phyloP scores from a whole-genome alignment of 2,797 vertebrate genomes.

The Poeciliopsis turneri region DNA sequence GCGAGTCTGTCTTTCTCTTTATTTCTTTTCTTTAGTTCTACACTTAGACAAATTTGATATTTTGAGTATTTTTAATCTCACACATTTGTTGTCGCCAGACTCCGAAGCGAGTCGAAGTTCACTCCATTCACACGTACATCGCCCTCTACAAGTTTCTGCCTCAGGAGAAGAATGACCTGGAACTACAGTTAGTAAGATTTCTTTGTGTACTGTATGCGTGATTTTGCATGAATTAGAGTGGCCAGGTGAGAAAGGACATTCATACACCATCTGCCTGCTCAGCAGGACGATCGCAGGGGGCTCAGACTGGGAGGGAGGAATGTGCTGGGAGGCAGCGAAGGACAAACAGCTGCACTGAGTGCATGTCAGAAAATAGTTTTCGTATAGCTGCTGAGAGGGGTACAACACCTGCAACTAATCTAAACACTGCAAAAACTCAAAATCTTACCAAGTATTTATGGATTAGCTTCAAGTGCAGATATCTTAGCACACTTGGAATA shows the following conservation, averaged over 20 bases:
- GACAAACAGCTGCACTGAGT: conserved; percentile 56
- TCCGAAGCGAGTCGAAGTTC: conserved; percentile 79
- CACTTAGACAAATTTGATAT: background rate
- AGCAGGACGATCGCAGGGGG: conserved; percentile 49
- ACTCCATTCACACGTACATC: conserved; percentile 89
- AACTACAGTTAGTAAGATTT: conserved; percentile 85
- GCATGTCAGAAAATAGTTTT: conserved; percentile 36
- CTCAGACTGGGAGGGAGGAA: conserved; percentile 24
- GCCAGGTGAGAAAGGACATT: conserved; percentile 38
- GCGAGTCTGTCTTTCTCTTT: conserved; percentile 8
- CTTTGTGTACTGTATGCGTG: conserved; percentile 10
- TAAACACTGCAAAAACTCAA: conserved; percentile 4
- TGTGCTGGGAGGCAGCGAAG: conserved; percentile 35
- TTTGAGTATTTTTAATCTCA: background rate
- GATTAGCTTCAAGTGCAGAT: too few relatives aligned
- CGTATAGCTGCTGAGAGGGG: conserved; percentile 48
- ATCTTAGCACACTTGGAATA: too few relatives aligned
- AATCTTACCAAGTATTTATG: too few relatives aligned
- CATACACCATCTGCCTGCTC: conserved; percentile 68
- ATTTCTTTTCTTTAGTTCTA: conserved; percentile 7
- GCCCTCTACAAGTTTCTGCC: conserved; percentile 93
- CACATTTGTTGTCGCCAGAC: conserved; percentile 52
- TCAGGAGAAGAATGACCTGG: conserved; percentile 91
- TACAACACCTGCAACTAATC: conserved; percentile 36
- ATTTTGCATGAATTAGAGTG: conserved; percentile 23